A percentile compares a stretch with the other conserved stretches of the same genome.
Conservation (phyloP, 2,888 invertebrate genomes). For the Hypsopygia costalis region DNA sequence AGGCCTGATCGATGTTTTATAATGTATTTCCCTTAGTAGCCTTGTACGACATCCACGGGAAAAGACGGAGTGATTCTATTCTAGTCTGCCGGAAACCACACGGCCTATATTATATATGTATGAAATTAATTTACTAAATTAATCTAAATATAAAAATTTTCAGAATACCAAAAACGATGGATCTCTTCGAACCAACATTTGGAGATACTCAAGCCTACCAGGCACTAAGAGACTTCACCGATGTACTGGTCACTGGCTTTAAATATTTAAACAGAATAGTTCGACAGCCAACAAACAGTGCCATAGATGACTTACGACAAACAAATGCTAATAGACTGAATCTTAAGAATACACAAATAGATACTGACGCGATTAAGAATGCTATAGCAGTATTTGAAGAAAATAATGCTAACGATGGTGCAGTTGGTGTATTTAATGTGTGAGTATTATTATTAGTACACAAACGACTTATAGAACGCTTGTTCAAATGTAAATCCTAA, state of each 20-base stretch:
- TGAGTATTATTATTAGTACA: conserved; percentile 47
- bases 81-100: too few species aligned
- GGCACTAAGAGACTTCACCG: conserved; percentile 44
- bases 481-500: too few species aligned
- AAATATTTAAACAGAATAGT: conserved; percentile 50
- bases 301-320: not conserved
- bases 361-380: conserved; percentile 36
- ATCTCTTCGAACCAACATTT: conserved; percentile 59
- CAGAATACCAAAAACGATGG: conserved; percentile 57
- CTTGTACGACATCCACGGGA: too few species aligned
- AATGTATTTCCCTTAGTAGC: too few species aligned
- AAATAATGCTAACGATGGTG: conserved; percentile 24
- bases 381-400: conserved; percentile 35
- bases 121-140: too few species aligned
- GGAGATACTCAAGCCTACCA: conserved; percentile 56
- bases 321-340: not conserved
- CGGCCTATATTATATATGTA: too few species aligned
- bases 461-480: too few species aligned
- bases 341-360: not conserved
- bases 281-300: not conserved
- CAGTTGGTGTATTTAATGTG: conserved; percentile 53
- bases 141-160: too few species aligned
- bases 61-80: too few species aligned
- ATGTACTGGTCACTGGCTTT: conserved; percentile 38
- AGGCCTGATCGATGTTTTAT: too few species aligned